Conservation (phyloP, 2,113 vertebrate species). For the Xiphophorus couchianus region DNA sequence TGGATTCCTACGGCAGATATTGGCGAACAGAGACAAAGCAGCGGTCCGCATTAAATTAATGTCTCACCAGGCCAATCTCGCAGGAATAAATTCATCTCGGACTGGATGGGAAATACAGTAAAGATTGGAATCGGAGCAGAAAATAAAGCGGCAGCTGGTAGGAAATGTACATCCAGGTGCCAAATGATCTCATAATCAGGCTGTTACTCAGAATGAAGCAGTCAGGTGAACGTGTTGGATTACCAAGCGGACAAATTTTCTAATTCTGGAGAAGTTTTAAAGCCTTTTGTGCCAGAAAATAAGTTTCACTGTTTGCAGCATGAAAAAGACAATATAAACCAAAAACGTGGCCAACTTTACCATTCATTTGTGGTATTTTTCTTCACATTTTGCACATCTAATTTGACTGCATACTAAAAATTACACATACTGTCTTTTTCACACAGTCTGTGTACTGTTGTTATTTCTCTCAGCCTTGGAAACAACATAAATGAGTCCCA, state of each 20-base stretch:
- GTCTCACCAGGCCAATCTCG: constrained; percentile 43
- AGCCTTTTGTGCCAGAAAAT: not conserved
- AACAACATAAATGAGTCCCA: constrained; percentile 1
- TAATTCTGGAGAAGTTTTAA: not conserved
- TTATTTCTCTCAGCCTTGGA: not conserved
- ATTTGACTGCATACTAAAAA: not conserved
- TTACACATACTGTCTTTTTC: not conserved
- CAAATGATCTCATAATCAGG: not conserved
- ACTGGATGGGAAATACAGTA: constrained; percentile 36
- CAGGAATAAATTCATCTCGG: constrained; percentile 57
- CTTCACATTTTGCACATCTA: not conserved
- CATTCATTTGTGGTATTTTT: not conserved
- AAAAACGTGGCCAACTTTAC: not conserved
- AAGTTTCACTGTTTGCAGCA: not conserved
- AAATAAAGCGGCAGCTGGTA: constrained; percentile 27
- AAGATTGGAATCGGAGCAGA: constrained; percentile 15
- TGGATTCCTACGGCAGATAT: constrained; percentile 58
- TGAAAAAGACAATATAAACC: not conserved
- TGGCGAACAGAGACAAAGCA: constrained; percentile 59
- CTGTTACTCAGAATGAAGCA: constrained; percentile 1
- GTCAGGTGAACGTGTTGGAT: not conserved
- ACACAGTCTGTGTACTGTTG: not conserved
- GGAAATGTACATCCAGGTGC: constrained; percentile 9
- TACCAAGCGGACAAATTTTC: not conserved
- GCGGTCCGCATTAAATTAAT: constrained; percentile 62